phyloP scores from a whole-genome alignment of 2,888 invertebrate species.

The Artemia sp. region DNA sequence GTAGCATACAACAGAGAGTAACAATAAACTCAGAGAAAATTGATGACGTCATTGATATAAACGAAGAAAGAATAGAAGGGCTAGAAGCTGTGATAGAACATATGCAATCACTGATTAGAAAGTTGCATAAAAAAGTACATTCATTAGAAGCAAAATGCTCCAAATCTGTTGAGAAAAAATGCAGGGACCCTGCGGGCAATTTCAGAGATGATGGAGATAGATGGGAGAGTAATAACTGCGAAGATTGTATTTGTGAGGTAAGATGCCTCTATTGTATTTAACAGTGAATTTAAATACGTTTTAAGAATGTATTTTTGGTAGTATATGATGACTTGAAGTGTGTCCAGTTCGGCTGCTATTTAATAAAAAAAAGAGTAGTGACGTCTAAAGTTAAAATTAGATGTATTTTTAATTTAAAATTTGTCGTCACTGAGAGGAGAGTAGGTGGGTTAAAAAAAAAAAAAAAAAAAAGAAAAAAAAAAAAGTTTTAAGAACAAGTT shows the following conservation, averaged over 20 bases:
- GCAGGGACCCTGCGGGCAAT: conserved; percentile 33
- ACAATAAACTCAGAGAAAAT: not conserved
- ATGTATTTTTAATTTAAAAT: too few relatives aligned
- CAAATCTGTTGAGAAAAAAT: conserved; percentile 29
- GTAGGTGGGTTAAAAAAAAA: too few relatives aligned
- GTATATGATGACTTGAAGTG: too few relatives aligned
- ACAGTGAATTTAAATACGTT: too few relatives aligned
- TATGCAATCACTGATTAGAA: conserved; percentile 38
- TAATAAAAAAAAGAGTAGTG: too few relatives aligned
- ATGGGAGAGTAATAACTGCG: conserved; percentile 37
- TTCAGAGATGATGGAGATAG: conserved; percentile 35
- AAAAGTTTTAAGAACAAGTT: too few relatives aligned
- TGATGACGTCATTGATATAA: conserved; percentile 24
- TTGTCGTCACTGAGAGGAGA: too few relatives aligned
- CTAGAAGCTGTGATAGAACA: conserved; percentile 39
- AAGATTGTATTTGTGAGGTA: conserved; percentile 37
- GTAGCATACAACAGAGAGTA: too few relatives aligned
- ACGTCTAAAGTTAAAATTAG: too few relatives aligned
- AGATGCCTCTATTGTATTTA: not conserved
- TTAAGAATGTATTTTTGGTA: too few relatives aligned
- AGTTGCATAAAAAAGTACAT: conserved; percentile 37
- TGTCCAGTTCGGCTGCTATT: too few relatives aligned
- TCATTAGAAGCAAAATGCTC: conserved; percentile 25
- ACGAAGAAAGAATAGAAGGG: conserved; percentile 34
- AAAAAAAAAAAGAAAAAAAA: too few relatives aligned